These are phyloP conservation scores for Sarcoramphus papa DNA, from an alignment of 2,797 vertebrate species.

Conservation along the genomic window DNA sequence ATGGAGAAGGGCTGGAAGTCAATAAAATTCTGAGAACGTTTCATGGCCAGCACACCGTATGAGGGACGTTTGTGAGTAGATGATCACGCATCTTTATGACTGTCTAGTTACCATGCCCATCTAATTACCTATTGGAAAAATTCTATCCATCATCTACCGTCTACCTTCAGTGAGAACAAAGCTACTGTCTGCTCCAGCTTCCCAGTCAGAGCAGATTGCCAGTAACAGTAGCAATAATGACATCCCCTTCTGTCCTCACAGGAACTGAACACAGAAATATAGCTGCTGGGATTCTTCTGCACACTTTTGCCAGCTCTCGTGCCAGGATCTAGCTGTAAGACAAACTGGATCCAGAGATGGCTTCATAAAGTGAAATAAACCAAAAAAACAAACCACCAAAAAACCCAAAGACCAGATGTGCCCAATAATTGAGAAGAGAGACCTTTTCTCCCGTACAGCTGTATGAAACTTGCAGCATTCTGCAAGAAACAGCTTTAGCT, in stretches of 20 bases:
- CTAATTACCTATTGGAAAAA: slow-evolving; percentile 28
- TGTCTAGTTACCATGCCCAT: slow-evolving; percentile 8
- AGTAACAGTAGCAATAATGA: slow-evolving; percentile 45
- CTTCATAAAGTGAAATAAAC: background rate
- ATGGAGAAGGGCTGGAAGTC: background rate
- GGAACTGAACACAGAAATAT: background rate
- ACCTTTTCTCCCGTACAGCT: background rate
- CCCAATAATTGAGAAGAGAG: background rate
- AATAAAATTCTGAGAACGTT: background rate
- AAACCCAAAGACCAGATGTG: background rate
- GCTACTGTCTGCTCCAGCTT: background rate
- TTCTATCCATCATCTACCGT: background rate
- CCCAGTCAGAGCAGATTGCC: slow-evolving; percentile 14
- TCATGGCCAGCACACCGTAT: background rate
- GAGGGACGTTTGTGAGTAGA: background rate
- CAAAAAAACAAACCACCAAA: background rate
- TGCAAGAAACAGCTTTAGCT: background rate
- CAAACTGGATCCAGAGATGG: background rate
- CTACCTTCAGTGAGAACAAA: background rate
- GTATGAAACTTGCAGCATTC: background rate
- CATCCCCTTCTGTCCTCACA: slow-evolving; percentile 26
- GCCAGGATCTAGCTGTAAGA: slow-evolving; percentile 5
- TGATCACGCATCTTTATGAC: slow-evolving; percentile 1
- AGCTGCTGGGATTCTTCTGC: slow-evolving; percentile 23
- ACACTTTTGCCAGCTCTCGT: background rate